A percentile compares a stretch with the other conserved stretches of the same genome.
phyloP scores from a whole-genome alignment of 1,140 invertebrate species.

The Telenomus remus region DNA sequence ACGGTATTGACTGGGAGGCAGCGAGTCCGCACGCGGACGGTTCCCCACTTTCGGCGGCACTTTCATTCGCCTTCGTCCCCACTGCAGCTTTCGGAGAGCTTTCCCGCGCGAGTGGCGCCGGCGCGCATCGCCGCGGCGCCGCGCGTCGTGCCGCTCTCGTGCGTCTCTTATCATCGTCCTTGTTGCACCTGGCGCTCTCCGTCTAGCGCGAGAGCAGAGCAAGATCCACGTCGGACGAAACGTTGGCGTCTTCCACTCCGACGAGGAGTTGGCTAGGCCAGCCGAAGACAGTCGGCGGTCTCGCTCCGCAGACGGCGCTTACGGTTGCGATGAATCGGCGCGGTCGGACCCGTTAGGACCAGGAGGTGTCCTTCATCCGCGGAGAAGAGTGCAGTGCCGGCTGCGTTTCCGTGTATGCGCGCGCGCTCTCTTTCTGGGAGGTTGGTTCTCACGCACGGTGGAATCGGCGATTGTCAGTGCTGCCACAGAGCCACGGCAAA shows the following conservation, averaged over 20 bases:
- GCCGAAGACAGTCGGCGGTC: not conserved
- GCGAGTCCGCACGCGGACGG: constrained; percentile 47
- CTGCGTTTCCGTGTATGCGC: constrained; percentile 54
- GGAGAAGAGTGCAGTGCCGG: constrained; percentile 36
- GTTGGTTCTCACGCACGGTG: constrained; percentile 48
- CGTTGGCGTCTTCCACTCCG: constrained; percentile 4
- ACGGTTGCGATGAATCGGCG: not conserved
- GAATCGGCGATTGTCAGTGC: constrained; percentile 56
- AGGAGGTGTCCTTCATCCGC: constrained; percentile 7
- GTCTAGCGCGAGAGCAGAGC: constrained; percentile 7
- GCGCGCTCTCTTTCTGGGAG: constrained; percentile 52
- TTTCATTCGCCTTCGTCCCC: constrained; percentile 43
- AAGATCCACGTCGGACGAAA: constrained; percentile 23
- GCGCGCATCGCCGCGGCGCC: constrained; percentile 60
- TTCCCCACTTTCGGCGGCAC: constrained; percentile 46
- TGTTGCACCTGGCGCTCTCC: constrained; percentile 4
- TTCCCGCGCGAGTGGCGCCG: constrained; percentile 64
- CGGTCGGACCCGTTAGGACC: constrained; percentile 29
- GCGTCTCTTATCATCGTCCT: constrained; percentile 32
- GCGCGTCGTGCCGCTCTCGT: constrained; percentile 49
- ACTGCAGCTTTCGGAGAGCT: constrained; percentile 56
- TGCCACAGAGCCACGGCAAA: constrained; percentile 53
- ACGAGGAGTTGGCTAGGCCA: no score
- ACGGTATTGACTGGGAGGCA: constrained; percentile 51
- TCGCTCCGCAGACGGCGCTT: not conserved